phyloP scores from a whole-genome alignment of 2,113 vertebrate species.

The Argyrosomus japonicus region DNA sequence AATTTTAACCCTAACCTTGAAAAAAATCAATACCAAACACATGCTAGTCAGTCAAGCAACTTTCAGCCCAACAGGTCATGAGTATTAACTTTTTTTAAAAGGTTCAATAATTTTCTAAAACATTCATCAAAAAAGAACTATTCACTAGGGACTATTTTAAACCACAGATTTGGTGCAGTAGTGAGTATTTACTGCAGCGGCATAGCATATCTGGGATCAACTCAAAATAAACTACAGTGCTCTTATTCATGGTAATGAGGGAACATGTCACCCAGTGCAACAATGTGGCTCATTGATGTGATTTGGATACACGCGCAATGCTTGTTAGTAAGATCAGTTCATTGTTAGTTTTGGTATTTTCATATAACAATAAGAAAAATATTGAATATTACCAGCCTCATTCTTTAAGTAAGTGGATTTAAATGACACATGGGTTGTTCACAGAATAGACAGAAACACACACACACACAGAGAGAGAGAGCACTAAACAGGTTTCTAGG shows the following conservation, averaged over 20 bases:
- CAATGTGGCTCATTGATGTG: neutral
- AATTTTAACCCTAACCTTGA: neutral
- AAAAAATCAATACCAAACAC: neutral
- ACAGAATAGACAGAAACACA: neutral
- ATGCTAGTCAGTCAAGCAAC: neutral
- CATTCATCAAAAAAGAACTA: neutral
- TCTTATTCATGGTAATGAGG: neutral
- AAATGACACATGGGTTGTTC: neutral
- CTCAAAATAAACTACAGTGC: neutral
- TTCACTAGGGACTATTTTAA: neutral
- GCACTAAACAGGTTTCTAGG: conserved; percentile 33
- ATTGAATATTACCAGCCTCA: neutral
- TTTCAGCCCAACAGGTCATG: too few species aligned
- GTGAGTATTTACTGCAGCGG: neutral
- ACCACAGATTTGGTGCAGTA: neutral
- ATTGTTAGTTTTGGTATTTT: conserved; percentile 9
- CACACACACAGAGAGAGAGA: neutral
- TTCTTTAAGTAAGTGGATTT: neutral
- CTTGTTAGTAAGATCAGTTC: neutral
- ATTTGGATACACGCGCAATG: too few species aligned
- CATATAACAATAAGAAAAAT: neutral
- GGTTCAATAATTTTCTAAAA: neutral
- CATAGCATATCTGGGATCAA: neutral
- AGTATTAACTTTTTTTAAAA: neutral
- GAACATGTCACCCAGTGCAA: neutral